A percentile compares a stretch with the other conserved stretches of the same genome.
Evolutionary conservation across 2,888 invertebrate species (phyloP).

Genomic region (Cordilura impudica): DNA sequence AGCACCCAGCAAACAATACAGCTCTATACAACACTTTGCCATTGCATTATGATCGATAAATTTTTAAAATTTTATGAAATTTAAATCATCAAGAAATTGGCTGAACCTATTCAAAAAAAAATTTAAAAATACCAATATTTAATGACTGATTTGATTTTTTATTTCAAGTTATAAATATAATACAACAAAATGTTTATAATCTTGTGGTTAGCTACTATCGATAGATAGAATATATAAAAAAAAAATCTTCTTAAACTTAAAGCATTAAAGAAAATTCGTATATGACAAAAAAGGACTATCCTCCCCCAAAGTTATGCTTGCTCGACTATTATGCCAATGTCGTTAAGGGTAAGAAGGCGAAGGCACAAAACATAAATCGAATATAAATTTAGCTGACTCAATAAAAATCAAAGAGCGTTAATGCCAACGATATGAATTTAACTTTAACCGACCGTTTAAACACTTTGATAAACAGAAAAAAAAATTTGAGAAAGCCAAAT

Average conservation of each 20-base stretch:
- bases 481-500: neutral
- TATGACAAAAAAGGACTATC: slow-evolving; percentile 16
- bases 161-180: too few relatives aligned
- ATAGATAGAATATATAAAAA: neutral
- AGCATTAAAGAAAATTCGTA: slow-evolving; percentile 49
- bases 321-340: slow-evolving; percentile 18
- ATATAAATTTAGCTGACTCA: slow-evolving; percentile 77
- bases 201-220: neutral
- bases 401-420: slow-evolving; percentile 78
- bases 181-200: neutral
- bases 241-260: slow-evolving; percentile 57
- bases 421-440: slow-evolving; percentile 77
- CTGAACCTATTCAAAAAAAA: too few relatives aligned
- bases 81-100: too few relatives aligned
- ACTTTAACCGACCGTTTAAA: slow-evolving; percentile 69
- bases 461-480: slow-evolving; percentile 19
- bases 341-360: neutral
- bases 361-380: slow-evolving; percentile 71
- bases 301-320: slow-evolving; percentile 20
- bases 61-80: too few relatives aligned
- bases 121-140: too few relatives aligned
- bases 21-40: too few relatives aligned
- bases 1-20: slow-evolving; percentile 55
- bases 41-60: too few relatives aligned
- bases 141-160: too few relatives aligned